These are phyloP conservation scores for Ylistrum balloti DNA, from an alignment of 1,140 invertebrate species.

Conservation along the genomic window DNA sequence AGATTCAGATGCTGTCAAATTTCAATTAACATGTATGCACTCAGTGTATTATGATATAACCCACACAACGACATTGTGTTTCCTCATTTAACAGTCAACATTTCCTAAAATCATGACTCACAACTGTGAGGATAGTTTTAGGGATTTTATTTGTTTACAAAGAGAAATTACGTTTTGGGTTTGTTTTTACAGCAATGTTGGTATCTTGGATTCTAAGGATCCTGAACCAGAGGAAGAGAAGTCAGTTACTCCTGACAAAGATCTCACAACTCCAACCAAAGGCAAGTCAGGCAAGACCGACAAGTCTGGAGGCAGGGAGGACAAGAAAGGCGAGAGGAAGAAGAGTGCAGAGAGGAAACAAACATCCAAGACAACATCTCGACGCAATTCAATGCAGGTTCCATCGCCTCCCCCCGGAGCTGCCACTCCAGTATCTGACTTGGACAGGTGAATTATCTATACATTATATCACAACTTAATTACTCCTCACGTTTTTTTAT, in stretches of 20 bases:
- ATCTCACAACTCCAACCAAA: constrained; percentile 72
- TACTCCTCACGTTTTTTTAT: too few relatives aligned
- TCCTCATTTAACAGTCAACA: too few relatives aligned
- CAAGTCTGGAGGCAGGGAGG: constrained; percentile 54
- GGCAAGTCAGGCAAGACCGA: constrained; percentile 66
- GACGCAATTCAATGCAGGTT: constrained; percentile 71
- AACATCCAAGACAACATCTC: constrained; percentile 47
- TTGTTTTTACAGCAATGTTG: constrained; percentile 75
- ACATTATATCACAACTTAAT: too few relatives aligned
- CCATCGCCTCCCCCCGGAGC: constrained; percentile 77
- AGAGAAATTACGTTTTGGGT: too few relatives aligned
- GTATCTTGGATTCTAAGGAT: constrained; percentile 78
- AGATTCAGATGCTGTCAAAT: too few relatives aligned
- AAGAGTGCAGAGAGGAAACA: constrained; percentile 74
- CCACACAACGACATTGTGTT: too few relatives aligned
- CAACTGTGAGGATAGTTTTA: too few relatives aligned
- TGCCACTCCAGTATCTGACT: constrained; percentile 78
- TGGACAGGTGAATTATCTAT: too few relatives aligned
- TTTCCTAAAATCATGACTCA: too few relatives aligned
- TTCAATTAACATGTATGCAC: too few relatives aligned
- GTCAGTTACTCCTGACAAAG: constrained; percentile 77
- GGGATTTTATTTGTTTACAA: too few relatives aligned
- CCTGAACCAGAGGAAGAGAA: constrained; percentile 79
- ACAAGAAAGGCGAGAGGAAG: constrained; percentile 67
- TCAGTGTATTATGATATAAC: too few relatives aligned